Percentiles rank a stretch among this genome's conserved stretches.
phyloP scores from a whole-genome alignment of 2,113 vertebrate genomes.

The Aphelocoma coerulescens region DNA sequence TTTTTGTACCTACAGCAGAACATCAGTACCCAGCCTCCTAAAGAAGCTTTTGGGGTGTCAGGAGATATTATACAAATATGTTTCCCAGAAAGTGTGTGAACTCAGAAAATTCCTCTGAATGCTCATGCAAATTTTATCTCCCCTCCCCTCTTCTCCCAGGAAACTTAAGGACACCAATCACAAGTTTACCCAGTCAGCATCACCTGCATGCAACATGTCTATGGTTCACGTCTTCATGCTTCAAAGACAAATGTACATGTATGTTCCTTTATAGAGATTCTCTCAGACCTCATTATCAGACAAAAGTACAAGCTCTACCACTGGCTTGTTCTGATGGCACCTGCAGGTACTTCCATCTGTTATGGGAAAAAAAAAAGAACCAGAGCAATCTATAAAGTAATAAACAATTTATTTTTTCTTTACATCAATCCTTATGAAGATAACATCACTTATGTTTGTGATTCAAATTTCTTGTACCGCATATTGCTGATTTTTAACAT shows the following conservation, averaged over 20 bases:
- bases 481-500: background rate
- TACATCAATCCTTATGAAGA: conserved; percentile 12
- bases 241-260: background rate
- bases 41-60: background rate
- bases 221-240: background rate
- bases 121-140: background rate
- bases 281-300: background rate
- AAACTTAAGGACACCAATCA: background rate
- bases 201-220: background rate
- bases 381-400: conserved; percentile 15
- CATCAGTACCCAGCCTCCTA: background rate
- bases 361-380: background rate
- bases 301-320: background rate
- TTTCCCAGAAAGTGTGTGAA: background rate
- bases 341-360: background rate
- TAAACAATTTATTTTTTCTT: conserved; percentile 64
- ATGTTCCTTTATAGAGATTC: background rate
- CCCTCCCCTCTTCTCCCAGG: background rate
- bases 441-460: background rate
- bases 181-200: background rate
- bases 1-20: background rate
- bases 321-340: background rate
- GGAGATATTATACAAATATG: background rate
- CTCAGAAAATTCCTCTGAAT: background rate
- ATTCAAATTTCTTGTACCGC: background rate